Conservation (phyloP, 2,113 vertebrate species). For the Podiceps cristatus region DNA sequence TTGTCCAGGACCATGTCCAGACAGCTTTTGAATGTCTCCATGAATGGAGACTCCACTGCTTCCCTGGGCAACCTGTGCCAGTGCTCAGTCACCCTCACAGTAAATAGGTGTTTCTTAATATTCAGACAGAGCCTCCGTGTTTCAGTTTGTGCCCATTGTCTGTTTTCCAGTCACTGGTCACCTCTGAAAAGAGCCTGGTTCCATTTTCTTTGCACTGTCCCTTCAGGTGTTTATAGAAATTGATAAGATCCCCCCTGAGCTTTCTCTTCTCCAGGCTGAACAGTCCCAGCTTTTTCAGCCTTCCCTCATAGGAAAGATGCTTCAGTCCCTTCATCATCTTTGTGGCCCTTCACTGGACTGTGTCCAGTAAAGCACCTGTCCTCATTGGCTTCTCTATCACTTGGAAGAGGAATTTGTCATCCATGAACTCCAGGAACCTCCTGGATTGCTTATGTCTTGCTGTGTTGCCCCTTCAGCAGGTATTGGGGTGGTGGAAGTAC, state of each 20-base stretch:
- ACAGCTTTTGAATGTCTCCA: not conserved
- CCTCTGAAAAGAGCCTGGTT: not conserved
- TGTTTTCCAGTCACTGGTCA: not conserved
- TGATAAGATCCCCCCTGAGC: not conserved
- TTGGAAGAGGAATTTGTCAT: not conserved
- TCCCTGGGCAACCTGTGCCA: not conserved
- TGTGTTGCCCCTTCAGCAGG: not conserved
- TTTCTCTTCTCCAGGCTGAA: not conserved
- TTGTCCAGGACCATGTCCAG: accelerated
- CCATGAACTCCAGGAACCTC: not conserved
- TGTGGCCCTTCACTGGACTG: not conserved
- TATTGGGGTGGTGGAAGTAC: not conserved
- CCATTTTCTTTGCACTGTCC: not conserved
- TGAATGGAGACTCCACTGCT: not conserved
- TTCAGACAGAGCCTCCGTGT: not conserved
- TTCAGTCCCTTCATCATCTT: not conserved
- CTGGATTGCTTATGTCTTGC: not conserved
- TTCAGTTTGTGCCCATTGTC: not conserved
- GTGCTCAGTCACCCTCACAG: not conserved
- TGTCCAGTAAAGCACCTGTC: not conserved
- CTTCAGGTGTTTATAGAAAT: not conserved
- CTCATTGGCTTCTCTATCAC: not conserved
- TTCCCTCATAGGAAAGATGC: not conserved
- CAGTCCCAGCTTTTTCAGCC: not conserved
- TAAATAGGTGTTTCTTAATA: not conserved